Evolutionary conservation across 1,140 invertebrate genomes (phyloP).

Genomic region (Zaprionus lachaisei): DNA sequence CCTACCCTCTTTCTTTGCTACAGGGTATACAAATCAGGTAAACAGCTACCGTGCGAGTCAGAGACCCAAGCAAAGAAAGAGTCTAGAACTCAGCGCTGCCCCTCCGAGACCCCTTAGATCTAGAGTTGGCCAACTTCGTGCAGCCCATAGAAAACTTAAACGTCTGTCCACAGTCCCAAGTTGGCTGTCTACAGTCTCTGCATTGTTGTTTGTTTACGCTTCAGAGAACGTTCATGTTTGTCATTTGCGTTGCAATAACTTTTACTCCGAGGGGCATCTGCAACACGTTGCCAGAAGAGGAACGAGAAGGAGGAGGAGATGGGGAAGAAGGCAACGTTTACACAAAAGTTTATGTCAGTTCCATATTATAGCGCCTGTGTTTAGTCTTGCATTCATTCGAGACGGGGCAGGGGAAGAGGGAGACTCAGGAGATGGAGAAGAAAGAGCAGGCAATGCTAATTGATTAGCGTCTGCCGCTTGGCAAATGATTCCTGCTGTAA

Average conservation of each 20-base stretch:
- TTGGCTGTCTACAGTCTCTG: slow-evolving; percentile 8
- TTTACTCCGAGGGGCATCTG: slow-evolving; percentile 65
- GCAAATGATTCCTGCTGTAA: slow-evolving; percentile 49
- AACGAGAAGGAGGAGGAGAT: not conserved
- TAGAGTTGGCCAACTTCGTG: not conserved
- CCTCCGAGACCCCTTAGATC: not conserved
- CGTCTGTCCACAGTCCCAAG: not conserved
- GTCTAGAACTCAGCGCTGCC: not conserved
- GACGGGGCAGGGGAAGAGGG: not conserved
- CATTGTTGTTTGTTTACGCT: slow-evolving; percentile 59
- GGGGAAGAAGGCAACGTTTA: slow-evolving; percentile 42
- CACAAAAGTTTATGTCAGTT: slow-evolving; percentile 61
- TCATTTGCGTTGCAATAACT: slow-evolving; percentile 80
- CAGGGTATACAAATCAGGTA: slow-evolving; percentile 28
- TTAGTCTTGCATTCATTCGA: slow-evolving; percentile 26
- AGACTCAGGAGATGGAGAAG: not conserved
- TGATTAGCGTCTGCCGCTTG: slow-evolving; percentile 47
- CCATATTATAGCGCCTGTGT: slow-evolving; percentile 57
- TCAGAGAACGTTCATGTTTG: slow-evolving; percentile 65
- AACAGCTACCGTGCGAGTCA: slow-evolving; percentile 11
- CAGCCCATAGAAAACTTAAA: not conserved
- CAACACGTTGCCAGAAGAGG: slow-evolving; percentile 49
- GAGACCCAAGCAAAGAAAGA: not conserved
- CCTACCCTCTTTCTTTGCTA: not conserved
- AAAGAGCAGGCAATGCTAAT: slow-evolving; percentile 54